Conservation (phyloP, 2,888 invertebrate genomes). For the Mantis religiosa region DNA sequence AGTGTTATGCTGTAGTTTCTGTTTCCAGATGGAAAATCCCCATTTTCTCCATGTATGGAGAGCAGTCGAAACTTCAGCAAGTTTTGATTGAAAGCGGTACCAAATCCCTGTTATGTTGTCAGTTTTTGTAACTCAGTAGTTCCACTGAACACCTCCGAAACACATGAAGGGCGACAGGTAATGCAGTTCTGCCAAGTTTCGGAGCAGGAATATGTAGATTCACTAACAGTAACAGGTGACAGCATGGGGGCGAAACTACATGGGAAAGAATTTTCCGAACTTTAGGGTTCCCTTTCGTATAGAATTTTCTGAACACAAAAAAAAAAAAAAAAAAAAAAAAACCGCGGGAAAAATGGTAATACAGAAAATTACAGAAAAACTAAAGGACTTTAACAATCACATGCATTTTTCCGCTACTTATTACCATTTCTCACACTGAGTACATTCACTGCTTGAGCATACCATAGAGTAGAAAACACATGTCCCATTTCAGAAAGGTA, state of each 20-base stretch:
- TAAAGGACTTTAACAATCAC: no score
- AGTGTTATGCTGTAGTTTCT: neutral
- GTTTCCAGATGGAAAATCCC: neutral
- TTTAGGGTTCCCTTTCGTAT: neutral
- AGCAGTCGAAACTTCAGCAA: neutral
- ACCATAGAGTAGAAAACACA: no score
- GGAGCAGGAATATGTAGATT: neutral
- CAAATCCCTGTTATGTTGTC: neutral
- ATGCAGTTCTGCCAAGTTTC: neutral
- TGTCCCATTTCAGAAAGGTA: no score
- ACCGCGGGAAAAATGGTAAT: no score
- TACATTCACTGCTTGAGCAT: no score
- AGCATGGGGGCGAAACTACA: no score
- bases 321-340: no score
- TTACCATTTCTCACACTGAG: no score
- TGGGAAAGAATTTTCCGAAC: neutral
- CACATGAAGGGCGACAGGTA: neutral
- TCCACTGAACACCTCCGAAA: neutral
- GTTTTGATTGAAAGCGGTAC: neutral
- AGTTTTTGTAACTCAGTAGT: neutral
- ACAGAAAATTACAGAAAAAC: no score
- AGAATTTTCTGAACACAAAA: neutral
- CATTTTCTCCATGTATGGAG: neutral
- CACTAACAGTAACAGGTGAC: neutral
- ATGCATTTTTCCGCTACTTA: no score